Conservation (phyloP, 2,888 invertebrate species). For the Carterocephalus palaemon region DNA sequence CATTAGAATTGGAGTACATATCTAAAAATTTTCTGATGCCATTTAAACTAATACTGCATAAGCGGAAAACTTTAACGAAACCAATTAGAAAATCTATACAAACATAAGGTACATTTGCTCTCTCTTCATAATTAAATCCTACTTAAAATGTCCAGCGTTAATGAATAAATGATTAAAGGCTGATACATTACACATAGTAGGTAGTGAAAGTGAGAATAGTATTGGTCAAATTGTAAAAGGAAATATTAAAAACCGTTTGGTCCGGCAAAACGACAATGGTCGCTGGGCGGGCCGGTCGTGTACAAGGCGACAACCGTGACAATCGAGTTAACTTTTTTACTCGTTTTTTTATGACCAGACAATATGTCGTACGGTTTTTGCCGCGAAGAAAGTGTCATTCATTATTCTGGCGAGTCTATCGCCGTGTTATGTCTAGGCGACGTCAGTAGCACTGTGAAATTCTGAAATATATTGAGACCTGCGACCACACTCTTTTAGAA, state of each 20-base stretch:
- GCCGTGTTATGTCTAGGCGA: conserved; percentile 35
- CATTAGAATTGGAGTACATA: too few relatives aligned
- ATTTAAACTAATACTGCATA: too few relatives aligned
- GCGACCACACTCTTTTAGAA: too few relatives aligned
- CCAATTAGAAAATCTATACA: conserved; percentile 8
- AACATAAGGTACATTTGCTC: not conserved
- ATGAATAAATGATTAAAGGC: conserved; percentile 10
- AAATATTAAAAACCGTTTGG: conserved; percentile 20
- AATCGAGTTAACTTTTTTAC: conserved; percentile 69
- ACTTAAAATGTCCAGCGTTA: conserved; percentile 2
- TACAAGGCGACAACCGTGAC: conserved; percentile 52
- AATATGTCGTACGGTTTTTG: conserved; percentile 47
- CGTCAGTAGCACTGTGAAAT: too few relatives aligned
- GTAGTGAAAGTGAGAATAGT: conserved; percentile 64
- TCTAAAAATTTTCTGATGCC: too few relatives aligned
- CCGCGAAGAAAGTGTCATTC: conserved; percentile 61
- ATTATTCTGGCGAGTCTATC: conserved; percentile 53
- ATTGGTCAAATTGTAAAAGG: conserved; percentile 44
- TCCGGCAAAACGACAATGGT: conserved; percentile 25
- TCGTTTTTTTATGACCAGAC: conserved; percentile 39
- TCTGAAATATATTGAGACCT: too few relatives aligned
- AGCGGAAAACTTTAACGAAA: not conserved
- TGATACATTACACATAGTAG: conserved; percentile 47
- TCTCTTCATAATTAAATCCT: conserved; percentile 7
- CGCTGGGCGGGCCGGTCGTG: conserved; percentile 26